Conservation (phyloP, 2,113 vertebrate species). For the Corvus moneduloides region DNA sequence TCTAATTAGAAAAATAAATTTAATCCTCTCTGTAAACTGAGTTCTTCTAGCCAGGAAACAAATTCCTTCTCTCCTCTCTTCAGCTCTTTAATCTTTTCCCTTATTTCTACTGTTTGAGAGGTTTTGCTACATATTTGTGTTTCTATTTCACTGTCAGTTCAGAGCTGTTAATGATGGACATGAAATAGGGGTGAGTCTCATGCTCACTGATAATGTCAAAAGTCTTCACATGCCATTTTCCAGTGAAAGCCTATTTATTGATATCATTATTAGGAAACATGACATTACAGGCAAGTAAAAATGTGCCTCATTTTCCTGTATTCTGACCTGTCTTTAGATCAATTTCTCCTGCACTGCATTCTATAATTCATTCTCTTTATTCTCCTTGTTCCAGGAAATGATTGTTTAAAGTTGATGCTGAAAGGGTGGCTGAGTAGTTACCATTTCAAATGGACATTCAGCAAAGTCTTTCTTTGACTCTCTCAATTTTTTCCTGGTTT, state of each 20-base stretch:
- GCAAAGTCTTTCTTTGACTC: not conserved
- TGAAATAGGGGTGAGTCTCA: not conserved
- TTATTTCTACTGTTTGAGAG: not conserved
- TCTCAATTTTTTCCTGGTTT: not conserved
- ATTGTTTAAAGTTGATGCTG: not conserved
- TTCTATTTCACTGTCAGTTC: not conserved
- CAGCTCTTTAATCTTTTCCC: not conserved
- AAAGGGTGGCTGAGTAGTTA: not conserved
- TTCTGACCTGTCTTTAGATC: not conserved
- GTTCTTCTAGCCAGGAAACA: not conserved
- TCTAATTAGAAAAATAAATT: not conserved
- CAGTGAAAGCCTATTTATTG: not conserved
- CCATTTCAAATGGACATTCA: not conserved
- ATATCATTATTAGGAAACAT: not conserved
- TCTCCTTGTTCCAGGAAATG: not conserved
- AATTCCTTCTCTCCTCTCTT: not conserved
- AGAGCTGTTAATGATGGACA: not conserved
- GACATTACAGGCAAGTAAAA: not conserved
- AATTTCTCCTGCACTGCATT: not conserved
- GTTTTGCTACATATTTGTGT: not conserved
- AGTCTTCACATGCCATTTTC: not conserved
- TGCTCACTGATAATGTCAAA: not conserved
- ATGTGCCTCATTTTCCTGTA: not conserved
- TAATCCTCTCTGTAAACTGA: not conserved
- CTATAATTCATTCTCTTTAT: not conserved